Conservation (phyloP, 2,797 vertebrate species). For the Prunella strophiata region DNA sequence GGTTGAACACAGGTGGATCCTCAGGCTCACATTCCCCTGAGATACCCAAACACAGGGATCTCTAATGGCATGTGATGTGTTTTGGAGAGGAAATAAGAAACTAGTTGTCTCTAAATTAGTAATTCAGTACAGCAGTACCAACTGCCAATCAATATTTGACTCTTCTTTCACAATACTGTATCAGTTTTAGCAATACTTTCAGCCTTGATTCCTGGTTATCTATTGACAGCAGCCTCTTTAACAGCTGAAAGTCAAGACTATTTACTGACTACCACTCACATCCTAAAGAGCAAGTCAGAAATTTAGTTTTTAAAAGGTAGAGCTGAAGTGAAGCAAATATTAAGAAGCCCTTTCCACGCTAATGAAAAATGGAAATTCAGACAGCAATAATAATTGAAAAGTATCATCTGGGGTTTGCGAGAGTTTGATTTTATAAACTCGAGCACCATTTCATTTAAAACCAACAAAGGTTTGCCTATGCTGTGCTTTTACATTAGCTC, state of each 20-base stretch:
- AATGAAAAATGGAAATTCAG: neutral
- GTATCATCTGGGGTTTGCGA: neutral
- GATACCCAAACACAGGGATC: neutral
- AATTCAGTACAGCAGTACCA: neutral
- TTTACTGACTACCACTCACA: neutral
- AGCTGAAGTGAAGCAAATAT: neutral
- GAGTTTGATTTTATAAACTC: neutral
- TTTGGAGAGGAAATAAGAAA: neutral
- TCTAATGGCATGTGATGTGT: rapidly evolving
- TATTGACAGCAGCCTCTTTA: neutral
- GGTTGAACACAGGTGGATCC: neutral
- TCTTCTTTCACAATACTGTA: neutral
- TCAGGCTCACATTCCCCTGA: neutral
- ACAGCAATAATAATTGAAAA: neutral
- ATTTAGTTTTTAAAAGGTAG: neutral
- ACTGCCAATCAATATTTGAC: neutral
- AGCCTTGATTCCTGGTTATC: neutral
- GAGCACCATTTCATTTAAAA: neutral
- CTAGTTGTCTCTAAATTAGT: neutral
- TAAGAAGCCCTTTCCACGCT: neutral
- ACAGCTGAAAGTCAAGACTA: neutral
- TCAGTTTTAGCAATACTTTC: neutral
- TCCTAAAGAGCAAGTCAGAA: neutral
- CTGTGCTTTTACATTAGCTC: neutral
- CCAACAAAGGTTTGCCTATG: rapidly evolving